A percentile compares a stretch with the other conserved stretches of the same genome.
Conservation (phyloP, 2,797 vertebrate genomes). For the Alauda arvensis region DNA sequence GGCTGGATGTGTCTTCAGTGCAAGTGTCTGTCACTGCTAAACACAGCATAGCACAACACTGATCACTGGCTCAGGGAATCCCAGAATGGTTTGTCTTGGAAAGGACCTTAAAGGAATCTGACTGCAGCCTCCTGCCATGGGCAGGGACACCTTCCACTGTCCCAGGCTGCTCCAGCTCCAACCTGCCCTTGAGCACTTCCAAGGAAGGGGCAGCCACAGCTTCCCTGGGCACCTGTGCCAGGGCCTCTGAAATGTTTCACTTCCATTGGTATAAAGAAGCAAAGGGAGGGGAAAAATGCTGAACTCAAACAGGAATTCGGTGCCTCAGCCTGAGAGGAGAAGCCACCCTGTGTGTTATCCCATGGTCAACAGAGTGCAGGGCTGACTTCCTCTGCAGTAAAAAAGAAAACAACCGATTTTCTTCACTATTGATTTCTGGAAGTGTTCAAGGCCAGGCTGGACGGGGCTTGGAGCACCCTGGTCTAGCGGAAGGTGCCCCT, state of each 20-base stretch:
- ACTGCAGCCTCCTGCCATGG: background rate
- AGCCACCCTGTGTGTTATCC: accelerated
- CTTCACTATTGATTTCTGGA: background rate
- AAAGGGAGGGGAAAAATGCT: background rate
- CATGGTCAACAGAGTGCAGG: background rate
- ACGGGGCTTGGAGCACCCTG: background rate
- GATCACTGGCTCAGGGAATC: background rate
- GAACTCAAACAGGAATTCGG: accelerated
- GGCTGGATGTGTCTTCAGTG: too few species aligned
- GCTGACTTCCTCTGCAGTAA: background rate
- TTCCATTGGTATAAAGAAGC: background rate
- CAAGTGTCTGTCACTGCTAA: accelerated
- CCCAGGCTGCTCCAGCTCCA: background rate
- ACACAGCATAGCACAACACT: background rate
- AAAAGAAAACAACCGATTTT: background rate
- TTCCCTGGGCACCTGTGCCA: background rate
- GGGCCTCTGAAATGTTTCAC: accelerated
- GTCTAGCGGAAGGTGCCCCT: background rate
- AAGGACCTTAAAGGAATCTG: background rate
- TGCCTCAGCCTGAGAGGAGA: background rate
- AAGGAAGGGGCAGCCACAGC: background rate
- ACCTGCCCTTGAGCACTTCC: background rate
- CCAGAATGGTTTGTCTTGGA: background rate
- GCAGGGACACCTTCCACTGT: background rate
- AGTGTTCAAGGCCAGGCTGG: accelerated